Percentiles rank a stretch among this genome's conserved stretches.
Conservation (phyloP, 2,113 vertebrate species). For the Anhinga rufa region DNA sequence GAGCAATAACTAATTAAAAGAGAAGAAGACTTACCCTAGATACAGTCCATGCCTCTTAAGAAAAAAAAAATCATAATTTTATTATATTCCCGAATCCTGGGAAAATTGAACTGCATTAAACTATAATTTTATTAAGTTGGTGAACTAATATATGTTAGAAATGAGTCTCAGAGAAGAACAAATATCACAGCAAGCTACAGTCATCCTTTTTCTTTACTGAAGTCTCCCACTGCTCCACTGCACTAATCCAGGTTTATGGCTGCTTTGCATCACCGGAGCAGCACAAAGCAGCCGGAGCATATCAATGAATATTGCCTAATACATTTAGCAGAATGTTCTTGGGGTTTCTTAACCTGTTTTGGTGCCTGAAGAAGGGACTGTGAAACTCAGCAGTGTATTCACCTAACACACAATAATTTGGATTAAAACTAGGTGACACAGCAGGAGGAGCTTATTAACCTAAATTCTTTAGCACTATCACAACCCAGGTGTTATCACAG, state of each 20-base stretch:
- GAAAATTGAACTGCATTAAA: background rate
- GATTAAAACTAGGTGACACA: background rate
- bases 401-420: background rate
- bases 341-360: constrained; percentile 26
- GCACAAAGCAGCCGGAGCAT: background rate
- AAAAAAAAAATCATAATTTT: background rate
- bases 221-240: background rate
- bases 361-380: background rate
- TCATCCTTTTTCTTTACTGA: background rate
- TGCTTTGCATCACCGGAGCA: background rate
- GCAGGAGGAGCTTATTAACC: constrained; percentile 37
- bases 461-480: background rate
- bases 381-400: background rate
- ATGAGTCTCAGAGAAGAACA: background rate
- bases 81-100: background rate
- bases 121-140: background rate
- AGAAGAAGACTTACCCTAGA: background rate
- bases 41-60: background rate
- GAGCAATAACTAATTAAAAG: background rate
- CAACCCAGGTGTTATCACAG: background rate
- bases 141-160: background rate
- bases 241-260: constrained; percentile 12
- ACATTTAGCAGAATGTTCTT: background rate
- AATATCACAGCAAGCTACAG: background rate
- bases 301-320: background rate